Conservation (phyloP, 2,797 vertebrate genomes). For the Muraenolepis orangiensis region DNA sequence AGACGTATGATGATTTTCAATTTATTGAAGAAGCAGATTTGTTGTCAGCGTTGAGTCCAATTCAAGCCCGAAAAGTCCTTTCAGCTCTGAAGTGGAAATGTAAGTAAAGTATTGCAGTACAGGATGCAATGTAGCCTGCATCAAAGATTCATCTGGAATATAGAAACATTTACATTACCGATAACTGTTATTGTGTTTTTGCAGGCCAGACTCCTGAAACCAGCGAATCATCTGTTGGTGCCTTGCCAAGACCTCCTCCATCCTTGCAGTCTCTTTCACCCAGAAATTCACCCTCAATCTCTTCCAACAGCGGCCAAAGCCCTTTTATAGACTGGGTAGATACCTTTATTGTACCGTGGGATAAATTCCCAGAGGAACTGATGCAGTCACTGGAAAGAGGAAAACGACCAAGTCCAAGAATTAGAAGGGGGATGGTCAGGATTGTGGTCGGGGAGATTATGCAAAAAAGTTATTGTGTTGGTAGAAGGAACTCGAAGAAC, state of each 20-base stretch:
- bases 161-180: not conserved
- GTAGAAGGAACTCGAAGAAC: not conserved
- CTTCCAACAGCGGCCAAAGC: not conserved
- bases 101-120: slow-evolving; percentile 31
- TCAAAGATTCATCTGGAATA: too few species aligned
- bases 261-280: not conserved
- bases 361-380: not conserved
- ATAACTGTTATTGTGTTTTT: slow-evolving; percentile 18
- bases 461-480: not conserved
- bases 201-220: slow-evolving; percentile 24
- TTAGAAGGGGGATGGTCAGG: not conserved
- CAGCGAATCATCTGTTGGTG: slow-evolving; percentile 19
- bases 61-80: slow-evolving; percentile 38
- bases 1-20: slow-evolving; percentile 34
- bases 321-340: not conserved
- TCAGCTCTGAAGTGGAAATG: slow-evolving; percentile 38
- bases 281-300: not conserved
- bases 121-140: slow-evolving; percentile 5
- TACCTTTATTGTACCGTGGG: not conserved
- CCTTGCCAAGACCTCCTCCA: slow-evolving; percentile 2
- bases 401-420: not conserved
- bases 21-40: slow-evolving; percentile 6
- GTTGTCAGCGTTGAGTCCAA: too few species aligned
- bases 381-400: not conserved
- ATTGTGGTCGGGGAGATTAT: not conserved